Evolutionary conservation across 2,797 vertebrate species (phyloP), one percentile per base, ranked within the genome.

Genomic region (Typhlichthys eigenmanni): DNA sequence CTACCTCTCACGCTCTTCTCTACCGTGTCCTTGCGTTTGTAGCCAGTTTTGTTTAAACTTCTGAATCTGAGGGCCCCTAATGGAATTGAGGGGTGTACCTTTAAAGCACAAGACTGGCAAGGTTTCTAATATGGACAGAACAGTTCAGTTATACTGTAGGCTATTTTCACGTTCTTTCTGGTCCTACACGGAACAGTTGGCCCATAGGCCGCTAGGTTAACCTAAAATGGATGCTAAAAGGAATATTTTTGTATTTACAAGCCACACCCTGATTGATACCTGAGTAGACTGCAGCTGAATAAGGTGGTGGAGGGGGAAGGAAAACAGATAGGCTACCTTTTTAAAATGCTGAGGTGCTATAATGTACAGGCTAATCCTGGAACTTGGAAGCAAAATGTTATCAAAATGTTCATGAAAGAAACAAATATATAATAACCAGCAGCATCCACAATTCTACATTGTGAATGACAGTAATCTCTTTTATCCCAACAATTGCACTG

Each of bases 1-100:
- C 5, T 34, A 34, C 7, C 34, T 34, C 34, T 34, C 7, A 19
- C 19, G 34, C 4, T 34, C 1, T 34, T 34, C 34, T 34, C 34
- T 34, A 34, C 34, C 34, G 7, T 34, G 34, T 7, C 34, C 34
- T 34, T 7, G 34, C 47, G 51, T 75, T 74, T 57, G 32, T 19
- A 52, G 63, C 61, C 62, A 82, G 32, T 34, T 82, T 64, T 56
- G 58, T 65, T 74, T 62, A 16, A 34, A 34, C 2, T 34, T 34
- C 4, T 6, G 34, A 5, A 34, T 34, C 34, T 34, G 34, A 34
- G 34, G 34, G 34, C 34, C 34, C 34, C 34, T 34, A 34, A 34
- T 34, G 34, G 34, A 34, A 34, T 34, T 7, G 7, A 34, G 34
- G 34, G 34, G 34, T 34, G 34, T 34, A 34, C 34, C 7, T 34